These are phyloP conservation scores for Drosophila elegans DNA, from an alignment of 1,140 invertebrate species.

Conservation along the genomic window DNA sequence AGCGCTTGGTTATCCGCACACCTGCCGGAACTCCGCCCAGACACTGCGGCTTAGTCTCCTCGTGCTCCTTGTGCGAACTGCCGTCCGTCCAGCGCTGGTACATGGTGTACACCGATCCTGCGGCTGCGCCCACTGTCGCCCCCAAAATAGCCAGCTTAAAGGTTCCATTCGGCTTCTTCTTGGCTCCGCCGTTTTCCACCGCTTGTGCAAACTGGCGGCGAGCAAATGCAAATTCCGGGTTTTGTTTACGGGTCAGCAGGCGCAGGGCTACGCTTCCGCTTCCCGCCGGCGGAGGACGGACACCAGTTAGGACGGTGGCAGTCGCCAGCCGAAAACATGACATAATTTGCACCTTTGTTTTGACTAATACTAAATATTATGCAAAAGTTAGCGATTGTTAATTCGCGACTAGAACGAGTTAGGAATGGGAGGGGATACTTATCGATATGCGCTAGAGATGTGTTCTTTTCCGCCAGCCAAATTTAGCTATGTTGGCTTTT, in stretches of 20 bases:
- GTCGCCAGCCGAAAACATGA: slow-evolving; percentile 58
- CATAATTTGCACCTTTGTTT: slow-evolving; percentile 41
- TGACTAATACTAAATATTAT: slow-evolving; percentile 54
- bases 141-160: slow-evolving; percentile 86
- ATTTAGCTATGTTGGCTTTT: too few species aligned
- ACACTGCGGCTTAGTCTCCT: slow-evolving; percentile 83
- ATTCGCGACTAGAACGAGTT: slow-evolving; percentile 23
- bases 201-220: slow-evolving; percentile 50
- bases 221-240: slow-evolving; percentile 18
- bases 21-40: slow-evolving; percentile 85
- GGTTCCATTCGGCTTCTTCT: slow-evolving; percentile 58
- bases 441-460: background rate
- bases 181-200: slow-evolving; percentile 2
- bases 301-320: slow-evolving; percentile 7
- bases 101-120: slow-evolving; percentile 75
- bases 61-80: slow-evolving; percentile 73
- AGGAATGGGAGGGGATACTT: background rate
- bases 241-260: slow-evolving; percentile 14
- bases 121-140: slow-evolving; percentile 85
- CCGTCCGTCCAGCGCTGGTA: slow-evolving; percentile 65
- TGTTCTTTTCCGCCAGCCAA: too few species aligned
- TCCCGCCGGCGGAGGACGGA: slow-evolving; percentile 14
- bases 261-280: slow-evolving; percentile 17
- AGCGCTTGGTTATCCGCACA: slow-evolving; percentile 86
- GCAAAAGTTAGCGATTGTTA: slow-evolving; percentile 51